Evolutionary conservation across 2,113 vertebrate genomes (phyloP).

Genomic region (Chaetodon trifascialis): DNA sequence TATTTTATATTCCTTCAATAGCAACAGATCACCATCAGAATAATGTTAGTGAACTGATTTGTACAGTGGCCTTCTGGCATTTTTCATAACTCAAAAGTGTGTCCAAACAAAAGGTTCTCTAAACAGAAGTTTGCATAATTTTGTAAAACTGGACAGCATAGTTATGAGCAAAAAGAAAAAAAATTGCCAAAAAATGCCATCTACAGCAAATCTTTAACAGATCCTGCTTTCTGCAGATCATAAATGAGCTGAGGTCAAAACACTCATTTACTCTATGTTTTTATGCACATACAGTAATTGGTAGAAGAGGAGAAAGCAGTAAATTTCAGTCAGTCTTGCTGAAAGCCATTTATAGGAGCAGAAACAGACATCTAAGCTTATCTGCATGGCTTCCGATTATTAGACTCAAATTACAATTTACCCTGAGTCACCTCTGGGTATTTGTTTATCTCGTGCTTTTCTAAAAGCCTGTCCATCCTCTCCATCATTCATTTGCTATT

Average conservation of each 20-base stretch:
- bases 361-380: conserved; percentile 53
- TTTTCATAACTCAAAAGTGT: background rate
- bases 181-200: too few relatives aligned
- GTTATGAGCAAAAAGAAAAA: too few relatives aligned
- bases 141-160: background rate
- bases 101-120: background rate
- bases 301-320: background rate
- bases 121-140: background rate
- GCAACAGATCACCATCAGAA: background rate
- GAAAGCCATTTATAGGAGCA: conserved; percentile 38
- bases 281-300: background rate
- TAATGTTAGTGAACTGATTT: background rate
- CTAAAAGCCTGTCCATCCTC: conserved; percentile 32
- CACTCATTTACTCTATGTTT: conserved; percentile 2
- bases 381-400: conserved; percentile 48
- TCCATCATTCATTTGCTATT: conserved; percentile 31
- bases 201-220: background rate
- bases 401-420: conserved; percentile 48
- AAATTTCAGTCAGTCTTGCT: conserved; percentile 16
- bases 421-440: conserved; percentile 26
- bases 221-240: background rate
- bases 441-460: conserved; percentile 55
- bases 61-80: background rate
- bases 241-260: background rate
- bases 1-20: background rate